Evolutionary conservation across 2,888 invertebrate species (phyloP), one percentile per base, ranked within the genome.

Genomic region (Torymus auratus): DNA sequence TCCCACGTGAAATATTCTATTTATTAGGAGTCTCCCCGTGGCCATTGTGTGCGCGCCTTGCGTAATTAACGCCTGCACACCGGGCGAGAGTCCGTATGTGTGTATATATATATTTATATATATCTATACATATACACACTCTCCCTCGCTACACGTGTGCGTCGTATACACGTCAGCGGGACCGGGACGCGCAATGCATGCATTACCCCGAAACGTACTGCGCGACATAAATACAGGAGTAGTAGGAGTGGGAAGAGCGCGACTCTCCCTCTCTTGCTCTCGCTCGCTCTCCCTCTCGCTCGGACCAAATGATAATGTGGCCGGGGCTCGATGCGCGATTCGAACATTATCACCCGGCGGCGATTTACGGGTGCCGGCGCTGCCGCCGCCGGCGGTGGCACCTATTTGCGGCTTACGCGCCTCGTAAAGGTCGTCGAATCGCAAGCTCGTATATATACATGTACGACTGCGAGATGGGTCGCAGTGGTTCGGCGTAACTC

Each of bases 371-470:
- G 74, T 71, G 61, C 52, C 15, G 70, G 1, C 2, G 20, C 20
- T 20, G 20, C 20, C 2, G 20, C 20, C 20, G 20, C 20, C 28
- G 28, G 28, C 28, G 28, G 28, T 7, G 28, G 28, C 61, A 50
- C 56, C 20, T 78, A 71, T 82, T 82, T 78, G 81, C 50, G 78
- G 81, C 75, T 78, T 72, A 62, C 72, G 69, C 77, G 69, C 77
- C 71, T 80, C 76, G 76, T 76, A 70, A 71, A 71, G 70, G 71
- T 72, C 50, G 23, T n/a, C 11, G 17, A n/a, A 75, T 68, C 65
- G 56, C 15, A 55, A 28, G 28, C 28, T 28, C 28, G 28, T 28
- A 28, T 28, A 28, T 28, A 28, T 28, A 28, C 28, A 28, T 28
- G 28, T 28, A 28, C 28, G 28, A 28, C 28, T 28, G 28, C 28